Base-by-base conservation (phyloP, 1,140 invertebrate genomes). In the Diuraphis noxia region DNA sequence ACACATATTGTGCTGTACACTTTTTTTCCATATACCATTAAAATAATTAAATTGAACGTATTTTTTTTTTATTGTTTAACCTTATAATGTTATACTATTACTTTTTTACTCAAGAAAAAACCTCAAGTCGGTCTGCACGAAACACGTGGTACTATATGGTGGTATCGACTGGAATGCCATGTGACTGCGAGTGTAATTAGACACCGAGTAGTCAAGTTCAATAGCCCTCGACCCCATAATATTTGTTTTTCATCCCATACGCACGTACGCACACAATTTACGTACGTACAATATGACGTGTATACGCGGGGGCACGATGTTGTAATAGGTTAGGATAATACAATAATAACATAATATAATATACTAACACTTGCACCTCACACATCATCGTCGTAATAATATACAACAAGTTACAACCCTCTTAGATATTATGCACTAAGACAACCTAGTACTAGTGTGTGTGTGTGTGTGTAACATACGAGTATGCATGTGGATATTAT, bases 181-280 rank as follows among this genome's bases (percentile, higher is more conserved):
- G n/a, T 49, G 84, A 85, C 84, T 85, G 21, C 40, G 43, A n/a
- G 84, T 85, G 84, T 85, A 85, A 85, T 85, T 85, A 85, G 84
- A 85, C 84, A 85, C 84, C 84, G 84, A 85, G 84, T 85, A 21
- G 36, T 25, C 79, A 82, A 82, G 81, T 85, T 85, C 84, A 85
- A 85, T 85, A 85, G 84, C 84, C 84, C 84, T 85, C 84, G 84
- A 85, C 84, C 84, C 84, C 41, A 85, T 21, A 34, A 85, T n/a
- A n/a, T 34, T 49, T 34, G 19, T 85, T 85, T 85, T 85, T 46
- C 41, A 85, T 85, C 82, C 41, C 40, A 46, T 85, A 43, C 41
- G 13, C 36, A 40, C 25, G 25, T 30, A 79, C 72, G 21, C 25
- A 82, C 23, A 6, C 21, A 81, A 36, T n/a, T n/a, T 79, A 79